Evolutionary conservation across 2,797 vertebrate genomes (phyloP), one percentile per base, ranked within the genome.

Genomic region (Megaceryle alcyon): DNA sequence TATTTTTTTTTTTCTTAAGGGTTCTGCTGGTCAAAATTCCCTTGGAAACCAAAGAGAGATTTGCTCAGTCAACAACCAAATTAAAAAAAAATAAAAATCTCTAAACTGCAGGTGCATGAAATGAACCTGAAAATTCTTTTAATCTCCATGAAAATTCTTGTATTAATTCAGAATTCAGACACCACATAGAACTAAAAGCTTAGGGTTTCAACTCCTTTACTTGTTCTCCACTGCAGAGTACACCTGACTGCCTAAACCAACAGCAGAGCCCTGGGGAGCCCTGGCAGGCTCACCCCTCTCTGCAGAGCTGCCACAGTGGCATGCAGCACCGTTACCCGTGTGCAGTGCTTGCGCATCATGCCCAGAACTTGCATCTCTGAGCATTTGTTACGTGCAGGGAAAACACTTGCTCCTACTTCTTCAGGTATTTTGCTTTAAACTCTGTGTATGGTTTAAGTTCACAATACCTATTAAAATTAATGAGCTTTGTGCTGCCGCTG

Each of bases 401-500:
- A 51, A 84, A 69, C n/a, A 54, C 68, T 33, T 33, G 61, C 26
- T 91, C 66, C 88, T 79, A 46, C 85, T 59, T 92, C 71, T 82
- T 49, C 73, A 69, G 77, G 87, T 88, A 82, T 63, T 92, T 41
- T 66, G 63, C 92, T 82, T 90, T n/a, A 28, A 90, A 92, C 43
- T 31, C 87, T 26, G 25, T 21, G 46, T 56, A 48, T 0, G 44
- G 48, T 59, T 79, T 44, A 88, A 84, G 80, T 81, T 95, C 82
- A 81, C 70, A 70, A 56, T 6, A 44, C 49, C 76, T 11, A 63
- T 64, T 60, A 72, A 68, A 90, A 92, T 90, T 26, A 90, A 90
- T 20, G 85, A 95, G 85, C 82, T 89, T n/a, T 76, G 80, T 2
- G 14, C 78, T 82, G 92, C 91, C 75, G 84, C 85, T 90, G 66